Evolutionary conservation across 2,797 vertebrate species (phyloP).

Genomic region (Microctenopoma steveboyesi): DNA sequence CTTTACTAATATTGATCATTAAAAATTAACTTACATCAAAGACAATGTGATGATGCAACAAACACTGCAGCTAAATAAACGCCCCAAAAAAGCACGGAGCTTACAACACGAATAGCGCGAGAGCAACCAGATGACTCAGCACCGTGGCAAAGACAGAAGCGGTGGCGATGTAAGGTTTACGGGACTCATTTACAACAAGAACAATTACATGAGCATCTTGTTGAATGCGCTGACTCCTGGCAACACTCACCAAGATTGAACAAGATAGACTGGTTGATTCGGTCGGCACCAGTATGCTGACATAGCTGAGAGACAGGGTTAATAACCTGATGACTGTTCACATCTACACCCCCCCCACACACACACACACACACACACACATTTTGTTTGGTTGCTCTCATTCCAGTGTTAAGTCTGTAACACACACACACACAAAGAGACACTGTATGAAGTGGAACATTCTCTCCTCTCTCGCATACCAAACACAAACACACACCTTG

Average conservation of each 20-base stretch:
- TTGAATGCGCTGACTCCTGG: neutral
- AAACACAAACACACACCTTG: constrained; percentile 57
- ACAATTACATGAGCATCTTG: neutral
- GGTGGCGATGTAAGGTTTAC: neutral
- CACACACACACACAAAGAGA: constrained; percentile 6
- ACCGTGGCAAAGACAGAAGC: neutral
- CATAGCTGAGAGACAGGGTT: constrained; percentile 37
- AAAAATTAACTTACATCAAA: no score
- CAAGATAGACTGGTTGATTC: constrained; percentile 41
- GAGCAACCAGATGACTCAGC: fast-evolving
- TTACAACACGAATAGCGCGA: neutral
- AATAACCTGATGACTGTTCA: constrained; percentile 55
- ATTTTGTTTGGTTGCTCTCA: neutral
- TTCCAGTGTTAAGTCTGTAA: neutral
- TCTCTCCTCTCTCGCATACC: neutral
- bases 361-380: neutral
- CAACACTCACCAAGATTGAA: constrained; percentile 8
- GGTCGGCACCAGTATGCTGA: constrained; percentile 13
- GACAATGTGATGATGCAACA: no score
- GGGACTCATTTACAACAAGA: neutral
- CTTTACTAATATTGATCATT: no score
- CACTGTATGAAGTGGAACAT: neutral
- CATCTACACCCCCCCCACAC: no score
- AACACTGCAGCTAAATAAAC: no score
- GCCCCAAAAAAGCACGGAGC: no score